Evolutionary conservation across 2,113 vertebrate species (phyloP), one percentile per base, ranked within the genome.

Genomic region (Stigmatopora nigra): DNA sequence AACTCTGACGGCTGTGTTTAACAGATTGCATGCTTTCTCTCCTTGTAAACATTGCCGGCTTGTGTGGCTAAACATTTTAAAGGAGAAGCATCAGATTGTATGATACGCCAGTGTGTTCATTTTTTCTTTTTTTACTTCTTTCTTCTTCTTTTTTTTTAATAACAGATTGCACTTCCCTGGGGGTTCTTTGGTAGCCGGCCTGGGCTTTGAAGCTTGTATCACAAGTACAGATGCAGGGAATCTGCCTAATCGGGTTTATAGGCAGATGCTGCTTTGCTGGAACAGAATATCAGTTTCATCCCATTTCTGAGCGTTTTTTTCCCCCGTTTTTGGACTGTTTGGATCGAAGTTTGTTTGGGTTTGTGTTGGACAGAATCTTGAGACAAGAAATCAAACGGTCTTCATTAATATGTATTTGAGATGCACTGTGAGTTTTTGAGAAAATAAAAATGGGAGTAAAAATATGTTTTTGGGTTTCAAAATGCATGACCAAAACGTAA

Each of bases 161-260:
- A 58, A 58, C 31, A 38, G 56, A 58, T 58, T 58, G 56, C 31
- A 4, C 31, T 58, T 58, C 56, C 56, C 56, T 35, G 56, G 56
- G 56, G 56, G 15, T 38, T 36, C 9, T 16, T 58, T 38, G 56
- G 56, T 36, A n/a, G 36, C 56, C 31, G 36, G 56, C 56, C 56
- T 58, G 31, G 16, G 56, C 56, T 58, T 58, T 58, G 56, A 58
- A 58, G 56, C 56, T 31, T 35, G 56, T 58, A 58, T 58, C 31
- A 58, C 31, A 58, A 58, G 56, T 58, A 58, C 56, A 58, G 56
- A 58, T 58, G 56, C 56, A 58, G 56, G 17, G 56, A 58, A 58
- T 58, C 31, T 58, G 56, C 56, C 35, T 36, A 58, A 58, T 58
- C 56, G 31, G 56, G 56, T 58, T 58, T 58, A 58, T 15, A 38